Conservation (phyloP, 1,140 invertebrate genomes). For the Triops cancriformis region DNA sequence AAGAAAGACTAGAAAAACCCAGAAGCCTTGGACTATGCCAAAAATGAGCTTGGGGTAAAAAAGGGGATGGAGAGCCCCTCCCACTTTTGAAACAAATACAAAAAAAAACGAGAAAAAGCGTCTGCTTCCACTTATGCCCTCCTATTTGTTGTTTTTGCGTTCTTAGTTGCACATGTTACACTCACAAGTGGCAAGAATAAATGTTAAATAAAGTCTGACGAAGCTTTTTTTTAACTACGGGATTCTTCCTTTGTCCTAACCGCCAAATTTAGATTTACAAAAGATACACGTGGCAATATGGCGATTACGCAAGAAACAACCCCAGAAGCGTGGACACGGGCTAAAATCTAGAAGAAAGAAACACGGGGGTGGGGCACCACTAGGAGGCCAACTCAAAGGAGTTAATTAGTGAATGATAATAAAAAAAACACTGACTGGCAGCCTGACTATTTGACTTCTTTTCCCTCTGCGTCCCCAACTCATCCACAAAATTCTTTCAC, state of each 20-base stretch:
- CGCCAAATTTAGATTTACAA: no score
- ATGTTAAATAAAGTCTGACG: no score
- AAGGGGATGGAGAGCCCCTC: not conserved
- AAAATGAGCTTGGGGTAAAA: not conserved
- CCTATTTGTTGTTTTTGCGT: not conserved
- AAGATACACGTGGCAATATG: no score
- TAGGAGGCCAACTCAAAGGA: not conserved
- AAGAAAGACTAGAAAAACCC: constrained; percentile 10
- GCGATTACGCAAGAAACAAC: no score
- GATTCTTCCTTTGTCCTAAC: no score
- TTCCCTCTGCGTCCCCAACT: not conserved
- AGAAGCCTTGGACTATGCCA: not conserved
- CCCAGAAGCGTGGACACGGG: not conserved
- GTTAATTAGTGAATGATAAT: not conserved
- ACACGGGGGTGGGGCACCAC: not conserved
- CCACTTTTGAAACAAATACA: not conserved
- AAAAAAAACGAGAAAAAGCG: not conserved
- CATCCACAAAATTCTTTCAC: not conserved
- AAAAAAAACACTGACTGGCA: not conserved
- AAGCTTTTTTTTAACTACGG: no score
- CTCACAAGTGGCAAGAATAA: no score
- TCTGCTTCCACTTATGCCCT: not conserved
- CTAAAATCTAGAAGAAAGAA: not conserved
- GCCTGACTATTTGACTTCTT: constrained; percentile 13
- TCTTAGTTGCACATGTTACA: no score